phyloP scores from a whole-genome alignment of 2,797 vertebrate genomes.

The Aldrovandia affinis region DNA sequence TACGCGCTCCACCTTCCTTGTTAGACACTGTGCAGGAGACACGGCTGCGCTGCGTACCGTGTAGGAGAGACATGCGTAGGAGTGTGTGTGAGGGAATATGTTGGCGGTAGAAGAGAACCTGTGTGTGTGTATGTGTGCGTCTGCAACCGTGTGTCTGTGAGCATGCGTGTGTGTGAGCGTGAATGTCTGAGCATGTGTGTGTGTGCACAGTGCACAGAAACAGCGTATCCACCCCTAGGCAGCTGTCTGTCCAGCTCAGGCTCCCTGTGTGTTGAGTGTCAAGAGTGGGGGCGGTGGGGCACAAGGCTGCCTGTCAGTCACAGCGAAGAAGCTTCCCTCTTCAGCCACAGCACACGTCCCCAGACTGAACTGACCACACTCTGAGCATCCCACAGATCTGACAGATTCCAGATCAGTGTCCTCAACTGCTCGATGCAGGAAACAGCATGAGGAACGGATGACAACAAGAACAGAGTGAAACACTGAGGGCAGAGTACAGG shows the following conservation, averaged over 20 bases:
- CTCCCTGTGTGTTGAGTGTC: constrained; percentile 39
- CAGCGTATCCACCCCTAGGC: constrained; percentile 12
- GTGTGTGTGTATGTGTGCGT: constrained; percentile 20
- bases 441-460: neutral
- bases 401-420: neutral
- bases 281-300: constrained; percentile 6
- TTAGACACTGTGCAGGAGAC: neutral
- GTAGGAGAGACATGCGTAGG: neutral
- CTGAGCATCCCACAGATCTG: neutral
- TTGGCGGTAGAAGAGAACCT: neutral
- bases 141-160: neutral
- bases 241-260: constrained; percentile 27
- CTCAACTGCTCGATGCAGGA: neutral
- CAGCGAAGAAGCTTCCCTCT: neutral
- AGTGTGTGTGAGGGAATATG: too few relatives aligned
- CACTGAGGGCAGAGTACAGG: neutral
- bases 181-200: constrained; percentile 23
- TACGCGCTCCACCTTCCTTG: too few relatives aligned
- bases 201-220: neutral
- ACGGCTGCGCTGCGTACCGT: neutral
- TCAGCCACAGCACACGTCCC: neutral
- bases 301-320: constrained; percentile 33
- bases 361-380: neutral
- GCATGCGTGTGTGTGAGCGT: neutral
- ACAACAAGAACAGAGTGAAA: neutral